Conservation (phyloP, 2,888 invertebrate species). For the Ferrisia virgata region DNA sequence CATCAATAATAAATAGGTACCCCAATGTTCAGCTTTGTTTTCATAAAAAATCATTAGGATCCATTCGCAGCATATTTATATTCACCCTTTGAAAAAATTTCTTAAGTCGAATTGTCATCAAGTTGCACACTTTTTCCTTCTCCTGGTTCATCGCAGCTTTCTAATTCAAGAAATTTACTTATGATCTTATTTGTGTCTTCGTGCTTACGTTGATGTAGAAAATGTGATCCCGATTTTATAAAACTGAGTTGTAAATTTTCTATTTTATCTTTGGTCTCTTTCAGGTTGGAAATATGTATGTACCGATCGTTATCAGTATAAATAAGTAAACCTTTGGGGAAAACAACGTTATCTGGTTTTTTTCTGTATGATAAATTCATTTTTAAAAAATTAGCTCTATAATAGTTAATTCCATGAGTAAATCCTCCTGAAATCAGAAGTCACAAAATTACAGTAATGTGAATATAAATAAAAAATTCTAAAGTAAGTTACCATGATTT, state of each 20-base stretch:
- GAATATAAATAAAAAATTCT: constrained; percentile 36
- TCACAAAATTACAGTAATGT: neutral
- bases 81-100: constrained; percentile 10
- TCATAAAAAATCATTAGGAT: neutral
- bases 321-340: constrained; percentile 55
- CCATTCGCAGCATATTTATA: neutral
- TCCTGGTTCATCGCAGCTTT: neutral
- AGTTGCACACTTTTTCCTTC: constrained; percentile 40
- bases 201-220: constrained; percentile 60
- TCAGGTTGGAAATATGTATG: constrained; percentile 50
- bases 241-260: constrained; percentile 55
- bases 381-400: constrained; percentile 56
- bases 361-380: neutral
- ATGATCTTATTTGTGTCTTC: constrained; percentile 58
- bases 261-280: constrained; percentile 51
- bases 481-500: constrained; percentile 49
- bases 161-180: constrained; percentile 54
- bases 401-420: constrained; percentile 61
- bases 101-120: constrained; percentile 33
- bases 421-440: constrained; percentile 56
- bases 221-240: constrained; percentile 57
- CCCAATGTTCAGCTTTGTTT: neutral
- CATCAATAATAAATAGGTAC: too few species aligned
- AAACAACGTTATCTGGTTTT: constrained; percentile 52
- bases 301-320: constrained; percentile 57